phyloP scores from a whole-genome alignment of 2,113 vertebrate species.

The Halichoerus grypus region DNA sequence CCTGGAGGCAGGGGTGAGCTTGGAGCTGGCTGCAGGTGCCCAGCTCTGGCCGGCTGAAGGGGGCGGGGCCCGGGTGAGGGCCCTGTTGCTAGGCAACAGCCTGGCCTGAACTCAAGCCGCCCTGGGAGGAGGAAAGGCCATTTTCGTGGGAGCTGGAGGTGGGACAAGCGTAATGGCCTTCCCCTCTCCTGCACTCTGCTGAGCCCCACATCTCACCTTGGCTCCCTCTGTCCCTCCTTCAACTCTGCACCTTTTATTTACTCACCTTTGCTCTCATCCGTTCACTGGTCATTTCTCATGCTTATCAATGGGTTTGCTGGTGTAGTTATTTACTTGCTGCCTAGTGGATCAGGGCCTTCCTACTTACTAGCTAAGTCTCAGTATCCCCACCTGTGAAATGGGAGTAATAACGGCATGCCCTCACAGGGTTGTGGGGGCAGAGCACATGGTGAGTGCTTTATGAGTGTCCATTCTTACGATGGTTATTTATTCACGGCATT shows the following conservation, averaged over 20 bases:
- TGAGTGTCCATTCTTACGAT: neutral
- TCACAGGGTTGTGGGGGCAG: rapidly evolving
- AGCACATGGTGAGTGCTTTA: rapidly evolving
- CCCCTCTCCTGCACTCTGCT: rapidly evolving
- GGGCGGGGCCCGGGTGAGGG: neutral
- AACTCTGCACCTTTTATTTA: rapidly evolving
- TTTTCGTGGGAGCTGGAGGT: neutral
- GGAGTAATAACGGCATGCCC: rapidly evolving
- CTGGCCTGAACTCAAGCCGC: conserved; percentile 23
- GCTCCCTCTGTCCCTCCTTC: neutral
- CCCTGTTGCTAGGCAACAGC: conserved; percentile 63
- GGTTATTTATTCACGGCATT: too few relatives aligned
- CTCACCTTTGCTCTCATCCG: neutral
- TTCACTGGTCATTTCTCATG: neutral
- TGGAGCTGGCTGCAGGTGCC: neutral
- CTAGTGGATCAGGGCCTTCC: neutral
- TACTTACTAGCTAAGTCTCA: neutral
- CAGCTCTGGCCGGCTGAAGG: neutral
- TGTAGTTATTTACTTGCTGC: neutral
- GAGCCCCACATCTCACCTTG: neutral
- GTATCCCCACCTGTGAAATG: neutral
- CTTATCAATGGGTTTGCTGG: neutral
- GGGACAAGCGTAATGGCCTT: neutral
- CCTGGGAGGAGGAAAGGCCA: neutral
- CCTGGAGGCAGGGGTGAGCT: too few relatives aligned